Evolutionary conservation across 2,113 vertebrate genomes (phyloP), one percentile per base, ranked within the genome.

Genomic region (Macquaria ambigua): DNA sequence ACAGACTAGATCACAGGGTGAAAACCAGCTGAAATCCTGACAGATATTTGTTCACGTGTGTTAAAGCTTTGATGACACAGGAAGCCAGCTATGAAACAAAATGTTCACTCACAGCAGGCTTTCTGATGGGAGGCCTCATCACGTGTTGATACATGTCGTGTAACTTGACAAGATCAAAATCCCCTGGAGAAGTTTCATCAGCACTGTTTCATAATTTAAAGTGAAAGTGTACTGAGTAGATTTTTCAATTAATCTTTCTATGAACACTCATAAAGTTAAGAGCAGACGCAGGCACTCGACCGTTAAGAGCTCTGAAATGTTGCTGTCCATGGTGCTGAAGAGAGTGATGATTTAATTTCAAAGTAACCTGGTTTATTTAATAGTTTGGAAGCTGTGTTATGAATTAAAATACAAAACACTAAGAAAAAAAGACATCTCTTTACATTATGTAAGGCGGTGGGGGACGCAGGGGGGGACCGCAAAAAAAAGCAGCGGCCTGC

Each of bases 21-120:
- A 86, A 85, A 90, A 76, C 23, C 78, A 81, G 72, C 78, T 85
- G 77, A 81, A 75, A 85, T 83, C 82, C 85, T 66, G 73, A 87
- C 89, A 87, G 81, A 79, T 87, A 84, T 87, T 79, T 87, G 75
- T 85, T 91, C 72, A 88, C 90, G 34, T 72, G 72, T 83, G 62
- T 77, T 83, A 86, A 84, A 81, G 89, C 78, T 37, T 67, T 5
- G 61, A 31, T 56, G 82, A 72, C 61, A 83, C 79, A 50, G 39
- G 66, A 80, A 68, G 80, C 67, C 39, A 23, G 50, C 50, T 31
- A n/a, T 69, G 59, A 75, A 90, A 67, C 37, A 72, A 58, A 18
- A 9, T 37, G 31, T 71, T 82, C 31, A 4, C 64, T 74, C 83
- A 28, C 85, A 81, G 85, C 77, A 34, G 85, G 70, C 28, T 53